phyloP scores from a whole-genome alignment of 1,140 invertebrate genomes.

The Carcinoscorpius rotundicauda region DNA sequence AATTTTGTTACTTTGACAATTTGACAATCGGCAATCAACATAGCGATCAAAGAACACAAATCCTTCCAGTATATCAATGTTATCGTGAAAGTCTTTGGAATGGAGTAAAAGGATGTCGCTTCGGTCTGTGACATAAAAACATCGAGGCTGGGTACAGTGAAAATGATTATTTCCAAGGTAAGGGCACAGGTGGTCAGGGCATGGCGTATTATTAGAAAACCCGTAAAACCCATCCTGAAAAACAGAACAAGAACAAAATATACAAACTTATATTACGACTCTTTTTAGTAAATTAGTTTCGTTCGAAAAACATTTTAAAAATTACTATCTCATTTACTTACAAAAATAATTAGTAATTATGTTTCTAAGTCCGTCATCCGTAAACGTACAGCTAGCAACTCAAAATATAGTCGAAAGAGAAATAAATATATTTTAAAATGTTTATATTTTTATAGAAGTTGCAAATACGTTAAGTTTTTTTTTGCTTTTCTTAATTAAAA shows the following conservation, averaged over 20 bases:
- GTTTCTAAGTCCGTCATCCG: too few species aligned
- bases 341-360: too few species aligned
- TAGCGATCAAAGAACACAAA: constrained; percentile 68
- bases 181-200: constrained; percentile 50
- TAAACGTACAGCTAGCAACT: too few species aligned
- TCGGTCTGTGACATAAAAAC: constrained; percentile 53
- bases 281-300: too few species aligned
- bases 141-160: constrained; percentile 61
- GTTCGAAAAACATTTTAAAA: too few species aligned
- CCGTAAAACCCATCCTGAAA: constrained; percentile 42
- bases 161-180: constrained; percentile 49
- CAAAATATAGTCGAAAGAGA: too few species aligned
- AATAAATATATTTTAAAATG: too few species aligned
- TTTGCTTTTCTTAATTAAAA: too few species aligned
- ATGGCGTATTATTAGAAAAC: constrained; percentile 43
- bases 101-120: constrained; percentile 54
- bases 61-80: constrained; percentile 62
- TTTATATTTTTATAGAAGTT: too few species aligned
- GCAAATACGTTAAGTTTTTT: too few species aligned
- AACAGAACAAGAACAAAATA: constrained; percentile 6
- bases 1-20: constrained; percentile 54
- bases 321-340: too few species aligned
- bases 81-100: constrained; percentile 68
- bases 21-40: constrained; percentile 55
- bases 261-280: too few species aligned